These are phyloP conservation scores for Metalampra italica DNA, from an alignment of 2,888 invertebrate species.

Conservation along the genomic window DNA sequence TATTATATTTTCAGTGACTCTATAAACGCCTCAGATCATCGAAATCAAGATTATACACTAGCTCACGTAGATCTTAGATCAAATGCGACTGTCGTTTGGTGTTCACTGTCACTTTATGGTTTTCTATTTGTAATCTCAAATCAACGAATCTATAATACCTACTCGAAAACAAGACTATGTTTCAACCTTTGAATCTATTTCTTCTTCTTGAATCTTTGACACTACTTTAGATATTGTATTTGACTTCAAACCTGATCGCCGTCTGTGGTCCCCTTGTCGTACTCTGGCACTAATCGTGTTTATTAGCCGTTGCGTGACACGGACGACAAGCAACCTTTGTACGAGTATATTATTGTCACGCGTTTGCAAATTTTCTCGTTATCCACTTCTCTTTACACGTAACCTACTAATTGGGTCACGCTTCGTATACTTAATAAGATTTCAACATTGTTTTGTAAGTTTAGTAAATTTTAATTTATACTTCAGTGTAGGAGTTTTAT, in stretches of 20 bases:
- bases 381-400: conserved; percentile 38
- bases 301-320: conserved; percentile 45
- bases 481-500: conserved; percentile 13
- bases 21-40: no score
- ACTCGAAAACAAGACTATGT: no score
- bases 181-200: no score
- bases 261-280: neutral
- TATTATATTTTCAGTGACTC: no score
- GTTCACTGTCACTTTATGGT: no score
- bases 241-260: neutral
- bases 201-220: neutral
- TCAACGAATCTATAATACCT: no score
- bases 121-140: no score
- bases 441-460: conserved; percentile 1
- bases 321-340: conserved; percentile 33
- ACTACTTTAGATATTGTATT: no score
- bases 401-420: conserved; percentile 17
- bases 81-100: no score
- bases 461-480: conserved; percentile 12
- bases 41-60: no score
- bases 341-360: conserved; percentile 50
- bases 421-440: neutral
- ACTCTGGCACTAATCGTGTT: conserved; percentile 41
- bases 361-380: conserved; percentile 44
- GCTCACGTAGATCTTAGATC: no score